A percentile compares a stretch with the other conserved stretches of the same genome.
These are phyloP conservation scores for Phaedon cochleariae DNA, from an alignment of 2,888 invertebrate genomes.

Conservation along the genomic window DNA sequence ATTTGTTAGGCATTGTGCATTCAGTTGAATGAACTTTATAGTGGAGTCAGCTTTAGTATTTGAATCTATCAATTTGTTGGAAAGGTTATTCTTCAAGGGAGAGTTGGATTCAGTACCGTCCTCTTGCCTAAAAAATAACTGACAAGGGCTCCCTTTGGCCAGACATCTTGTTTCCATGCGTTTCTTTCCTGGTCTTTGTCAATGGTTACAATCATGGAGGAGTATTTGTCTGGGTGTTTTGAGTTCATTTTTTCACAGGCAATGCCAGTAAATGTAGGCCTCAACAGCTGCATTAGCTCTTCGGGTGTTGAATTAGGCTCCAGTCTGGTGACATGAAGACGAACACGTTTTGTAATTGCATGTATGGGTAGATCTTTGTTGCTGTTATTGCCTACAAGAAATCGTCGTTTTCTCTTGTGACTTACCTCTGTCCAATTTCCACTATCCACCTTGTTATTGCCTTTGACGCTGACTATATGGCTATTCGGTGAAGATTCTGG, in stretches of 20 bases:
- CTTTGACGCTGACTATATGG: no score
- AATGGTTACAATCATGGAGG: constrained; percentile 45
- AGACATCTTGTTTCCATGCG: constrained; percentile 5
- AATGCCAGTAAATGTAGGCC: not conserved
- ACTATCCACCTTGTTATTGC: no score
- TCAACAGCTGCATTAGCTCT: not conserved
- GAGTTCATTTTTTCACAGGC: constrained; percentile 5
- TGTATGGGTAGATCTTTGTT: constrained; percentile 6
- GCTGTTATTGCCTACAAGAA: constrained; percentile 5
- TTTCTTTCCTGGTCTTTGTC: constrained; percentile 39
- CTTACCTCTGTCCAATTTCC: no score
- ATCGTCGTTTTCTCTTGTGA: not conserved
- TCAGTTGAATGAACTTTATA: constrained; percentile 13
- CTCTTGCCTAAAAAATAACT: constrained; percentile 8
- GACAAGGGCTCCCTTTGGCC: constrained; percentile 9
- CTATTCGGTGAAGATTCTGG: no score
- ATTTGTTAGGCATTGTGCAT: not conserved
- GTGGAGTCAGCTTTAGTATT: no score
- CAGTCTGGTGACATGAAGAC: not conserved
- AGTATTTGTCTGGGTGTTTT: constrained; percentile 6
- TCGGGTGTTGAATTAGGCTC: not conserved
- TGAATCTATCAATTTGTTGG: no score
- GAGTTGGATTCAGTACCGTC: constrained; percentile 7
- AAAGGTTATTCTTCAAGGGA: no score
- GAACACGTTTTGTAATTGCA: not conserved